Base-by-base conservation (phyloP, 1,140 invertebrate species). In the Reticulitermes speratus region DNA sequence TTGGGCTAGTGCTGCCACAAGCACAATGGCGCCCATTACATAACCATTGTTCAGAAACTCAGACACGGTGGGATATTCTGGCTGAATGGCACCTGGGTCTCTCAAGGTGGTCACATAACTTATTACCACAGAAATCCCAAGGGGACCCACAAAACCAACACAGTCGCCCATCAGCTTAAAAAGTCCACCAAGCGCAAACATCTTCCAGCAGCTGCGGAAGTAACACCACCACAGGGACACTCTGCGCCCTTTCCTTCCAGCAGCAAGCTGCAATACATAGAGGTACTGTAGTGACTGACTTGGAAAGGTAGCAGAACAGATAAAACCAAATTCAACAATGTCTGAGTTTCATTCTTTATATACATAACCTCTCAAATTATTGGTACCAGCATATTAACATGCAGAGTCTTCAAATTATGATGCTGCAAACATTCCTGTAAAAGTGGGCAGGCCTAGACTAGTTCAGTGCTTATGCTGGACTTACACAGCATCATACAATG, bases 11-110 rank as follows among this genome's bases (percentile, higher is more conserved):
- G 94, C 93, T n/a, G 95, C 93, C 23, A 97, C 85, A 38, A 97
- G 94, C 65, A 97, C 93, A 23, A 96, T 89, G 83, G 95, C 90
- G 44, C 95, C 93, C 91, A 97, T 93, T 25, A 96, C 93, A 91
- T 96, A 97, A 30, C 96, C 96, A 91, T 97, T 97, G 87, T 91
- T 91, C 83, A 96, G 88, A 88, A 96, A 95, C 89, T 96, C 93
- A 32, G 88, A 88, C 88, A 93, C 90, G 48, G 90, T 91, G 87
- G 93, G 89, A 89, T 92, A 91, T 14, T 88, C 83, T 5, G 84
- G 32, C 86, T 88, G 87, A 25, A 44, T 12, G 52, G n/a, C 16
- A 21, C 87, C 89, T 85, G 85, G 85, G 82, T 90, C 89, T 88
- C 16, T 88, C 86, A 59, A n/a, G 23, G 25, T 23, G 11, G 86